These are phyloP conservation scores for Prionailurus viverrinus DNA, from an alignment of 2,113 vertebrate genomes.

Conservation along the genomic window DNA sequence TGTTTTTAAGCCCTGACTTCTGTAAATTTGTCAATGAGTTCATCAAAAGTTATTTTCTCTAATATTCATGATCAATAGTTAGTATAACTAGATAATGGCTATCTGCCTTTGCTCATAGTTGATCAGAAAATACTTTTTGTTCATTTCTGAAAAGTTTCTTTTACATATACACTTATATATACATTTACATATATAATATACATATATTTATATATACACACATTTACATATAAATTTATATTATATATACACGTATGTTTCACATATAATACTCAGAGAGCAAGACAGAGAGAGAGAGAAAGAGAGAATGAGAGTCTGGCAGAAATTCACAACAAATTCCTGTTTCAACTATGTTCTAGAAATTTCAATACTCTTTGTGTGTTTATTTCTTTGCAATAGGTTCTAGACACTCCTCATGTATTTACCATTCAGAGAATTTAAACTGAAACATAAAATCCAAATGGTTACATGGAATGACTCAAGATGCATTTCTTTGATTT, in stretches of 20 bases:
- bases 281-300: too few species aligned
- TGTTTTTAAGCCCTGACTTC: background rate
- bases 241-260: background rate
- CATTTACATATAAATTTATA: background rate
- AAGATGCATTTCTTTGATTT: background rate
- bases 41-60: background rate
- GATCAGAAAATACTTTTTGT: background rate
- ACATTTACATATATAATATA: background rate
- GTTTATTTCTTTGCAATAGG: background rate
- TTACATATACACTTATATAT: background rate
- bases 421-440: background rate
- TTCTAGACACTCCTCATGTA: background rate
- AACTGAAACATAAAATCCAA: background rate
- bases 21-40: background rate
- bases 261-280: background rate
- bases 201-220: background rate
- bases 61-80: background rate
- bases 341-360: slow-evolving; percentile 1
- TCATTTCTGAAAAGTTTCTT: background rate
- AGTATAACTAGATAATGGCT: background rate
- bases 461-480: background rate
- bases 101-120: background rate
- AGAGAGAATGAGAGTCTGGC: background rate
- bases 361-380: background rate
- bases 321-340: background rate